Base-by-base conservation (phyloP, 2,888 invertebrate genomes). In the Caenorhabditis becei region DNA sequence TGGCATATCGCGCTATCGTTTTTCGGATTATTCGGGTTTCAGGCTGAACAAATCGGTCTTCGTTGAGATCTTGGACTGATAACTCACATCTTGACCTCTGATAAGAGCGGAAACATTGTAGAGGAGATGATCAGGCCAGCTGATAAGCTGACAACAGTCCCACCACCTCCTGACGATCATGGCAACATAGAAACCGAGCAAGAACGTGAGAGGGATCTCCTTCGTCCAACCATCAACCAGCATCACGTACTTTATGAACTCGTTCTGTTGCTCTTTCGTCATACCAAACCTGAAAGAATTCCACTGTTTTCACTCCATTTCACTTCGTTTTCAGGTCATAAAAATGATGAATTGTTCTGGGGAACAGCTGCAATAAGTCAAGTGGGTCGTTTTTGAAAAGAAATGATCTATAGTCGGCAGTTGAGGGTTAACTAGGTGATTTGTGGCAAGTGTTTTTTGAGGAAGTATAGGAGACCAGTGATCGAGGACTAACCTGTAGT, bases 1-100 rank as follows among this genome's bases (percentile, higher is more conserved):
- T 86, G 87, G 92, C 88, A 83, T 92, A 92, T 20, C 92, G 89
- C 54, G 92, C 92, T 24, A 92, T 91, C 1, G 91, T 91, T 32
- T 92, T 88, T 2, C 92, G 86, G 74, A 92, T 90, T 54, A 92
- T 91, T 26, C 92, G 88, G 69, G 80, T 91, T 49, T 87, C 88
- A 1, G 83, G 70, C 88, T 88, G 82, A 47, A 86, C 84, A 53
- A 41, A 11, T 35, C 14, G 28, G n/a, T 18, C 66, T 11, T 37
- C 14, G 44, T 44, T n/a, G n/a, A n/a, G n/a, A n/a, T n/a, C n/a
- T n/a, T n/a, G n/a, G n/a, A n/a, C n/a, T n/a, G n/a, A n/a, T n/a
- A 20, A 69, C 86, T 67, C 28, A 88, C 88, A 78, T 88, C 88
- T 74, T 75, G 77, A 3, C 88, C 88, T 44, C 86, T 62, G 77